Evolutionary conservation across 2,888 invertebrate genomes (phyloP), one percentile per base, ranked within the genome.

Genomic region (Drosophila quasianomalipes): DNA sequence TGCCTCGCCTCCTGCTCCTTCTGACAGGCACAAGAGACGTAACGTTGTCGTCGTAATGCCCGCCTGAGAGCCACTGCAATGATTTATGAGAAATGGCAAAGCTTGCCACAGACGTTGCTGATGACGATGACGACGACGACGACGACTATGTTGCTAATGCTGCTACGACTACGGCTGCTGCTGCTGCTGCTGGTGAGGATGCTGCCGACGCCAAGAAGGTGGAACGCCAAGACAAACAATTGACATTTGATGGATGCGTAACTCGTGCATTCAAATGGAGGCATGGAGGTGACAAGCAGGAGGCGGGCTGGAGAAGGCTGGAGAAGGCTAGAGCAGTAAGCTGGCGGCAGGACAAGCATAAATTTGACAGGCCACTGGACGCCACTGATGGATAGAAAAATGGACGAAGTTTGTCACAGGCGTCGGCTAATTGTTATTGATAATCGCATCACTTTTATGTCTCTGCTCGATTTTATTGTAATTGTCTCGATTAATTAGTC

Each of bases 241-340:
- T 89, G 89, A 90, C 90, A 90, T 87, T 87, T 89, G 90, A 90
- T 90, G 89, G 89, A 90, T 87, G 90, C 89, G 89, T 89, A 87
- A 83, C 87, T 88, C 79, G 80, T 88, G 89, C 89, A 87, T 87
- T 87, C 85, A 88, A 88, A 89, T 89, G 82, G 70, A 65, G 54
- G 19, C 52, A 30, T 53, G 6, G 37, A 60, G 54, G 59, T 47
- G 47, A 57, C 57, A 57, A 12, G 28, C 47, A 37, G 26, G 49
- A 58, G 53, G 59, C 35, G n/a, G 30, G 19, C 22, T 16, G 28
- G 33, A 47, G 44, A 12, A 33, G 26, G 51, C 28, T 31, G 54
- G 51, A 51, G 26, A 12, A 35, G 28, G 52, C 28, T 31, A 51
- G 51, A 51, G n/a, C 19, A 51, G 55, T 30, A 51, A 52, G 41